A percentile compares a stretch with the other conserved stretches of the same genome.
Conservation (phyloP, 1,140 invertebrate species). For the Drosophila sucinea region DNA sequence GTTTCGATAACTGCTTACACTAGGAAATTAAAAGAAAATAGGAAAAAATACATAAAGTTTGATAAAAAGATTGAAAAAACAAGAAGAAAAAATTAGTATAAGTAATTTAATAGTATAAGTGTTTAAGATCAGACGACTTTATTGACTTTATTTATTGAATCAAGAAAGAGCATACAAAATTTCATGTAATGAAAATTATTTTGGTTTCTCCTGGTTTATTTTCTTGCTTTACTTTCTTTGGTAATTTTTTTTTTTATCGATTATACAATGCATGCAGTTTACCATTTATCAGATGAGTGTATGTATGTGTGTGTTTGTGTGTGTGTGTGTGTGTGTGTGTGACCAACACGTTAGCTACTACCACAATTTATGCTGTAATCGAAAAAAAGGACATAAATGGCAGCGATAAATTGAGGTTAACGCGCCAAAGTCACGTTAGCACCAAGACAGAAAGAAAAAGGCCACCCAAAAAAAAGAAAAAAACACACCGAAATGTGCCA, state of each 20-base stretch:
- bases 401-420: conserved; percentile 79
- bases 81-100: no score
- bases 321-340: conserved; percentile 23
- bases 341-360: conserved; percentile 67
- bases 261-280: conserved; percentile 78
- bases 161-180: conserved; percentile 13
- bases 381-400: conserved; percentile 79
- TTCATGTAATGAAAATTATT: background rate
- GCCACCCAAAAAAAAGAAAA: conserved; percentile 38
- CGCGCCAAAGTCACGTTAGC: conserved; percentile 78
- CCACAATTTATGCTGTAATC: conserved; percentile 80
- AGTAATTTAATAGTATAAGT: no score
- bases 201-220: background rate
- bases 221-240: conserved; percentile 6
- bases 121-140: no score
- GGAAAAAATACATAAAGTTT: no score
- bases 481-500: conserved; percentile 35
- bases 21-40: no score
- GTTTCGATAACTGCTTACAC: no score
- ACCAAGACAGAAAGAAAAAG: conserved; percentile 47
- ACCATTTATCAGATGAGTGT: conserved; percentile 66
- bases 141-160: no score
- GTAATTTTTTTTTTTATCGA: conserved; percentile 64
- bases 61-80: no score
- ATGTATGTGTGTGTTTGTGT: conserved; percentile 12